phyloP scores from a whole-genome alignment of 2,888 invertebrate genomes.

The Dilophus febrilis region DNA sequence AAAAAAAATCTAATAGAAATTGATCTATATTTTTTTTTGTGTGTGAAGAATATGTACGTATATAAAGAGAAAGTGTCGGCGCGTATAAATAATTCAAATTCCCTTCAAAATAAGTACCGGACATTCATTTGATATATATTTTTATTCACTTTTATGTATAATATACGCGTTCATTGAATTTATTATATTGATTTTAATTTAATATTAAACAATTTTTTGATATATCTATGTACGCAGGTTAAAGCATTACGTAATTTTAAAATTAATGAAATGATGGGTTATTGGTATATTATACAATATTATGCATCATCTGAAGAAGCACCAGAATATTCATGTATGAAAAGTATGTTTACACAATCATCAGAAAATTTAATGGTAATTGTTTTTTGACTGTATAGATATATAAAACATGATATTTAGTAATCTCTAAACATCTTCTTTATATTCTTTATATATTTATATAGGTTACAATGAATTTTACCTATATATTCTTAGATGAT shows the following conservation, averaged over 20 bases:
- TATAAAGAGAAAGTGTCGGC: too few relatives aligned
- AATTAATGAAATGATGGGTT: conserved; percentile 59
- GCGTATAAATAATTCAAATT: too few relatives aligned
- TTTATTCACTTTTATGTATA: conserved; percentile 4
- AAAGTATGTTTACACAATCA: conserved; percentile 34
- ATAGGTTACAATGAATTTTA: conserved; percentile 75
- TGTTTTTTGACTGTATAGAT: too few relatives aligned
- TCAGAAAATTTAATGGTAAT: conserved; percentile 27
- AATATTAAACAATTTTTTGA: neutral
- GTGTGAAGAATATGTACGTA: too few relatives aligned
- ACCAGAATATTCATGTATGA: conserved; percentile 71
- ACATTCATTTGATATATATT: neutral
- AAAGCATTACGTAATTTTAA: conserved; percentile 65
- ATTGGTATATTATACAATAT: conserved; percentile 76
- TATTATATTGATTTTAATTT: neutral
- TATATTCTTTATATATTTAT: too few relatives aligned
- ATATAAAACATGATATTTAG: too few relatives aligned
- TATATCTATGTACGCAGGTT: conserved; percentile 35
- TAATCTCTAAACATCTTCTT: too few relatives aligned
- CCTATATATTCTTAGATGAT: conserved; percentile 71
- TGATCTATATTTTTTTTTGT: too few relatives aligned
- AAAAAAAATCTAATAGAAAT: too few relatives aligned
- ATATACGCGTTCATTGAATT: too few relatives aligned
- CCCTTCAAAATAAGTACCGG: too few relatives aligned
- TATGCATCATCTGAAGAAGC: conserved; percentile 80